Conservation (phyloP, 1,140 invertebrate genomes). For the Drosophila kanapiae region DNA sequence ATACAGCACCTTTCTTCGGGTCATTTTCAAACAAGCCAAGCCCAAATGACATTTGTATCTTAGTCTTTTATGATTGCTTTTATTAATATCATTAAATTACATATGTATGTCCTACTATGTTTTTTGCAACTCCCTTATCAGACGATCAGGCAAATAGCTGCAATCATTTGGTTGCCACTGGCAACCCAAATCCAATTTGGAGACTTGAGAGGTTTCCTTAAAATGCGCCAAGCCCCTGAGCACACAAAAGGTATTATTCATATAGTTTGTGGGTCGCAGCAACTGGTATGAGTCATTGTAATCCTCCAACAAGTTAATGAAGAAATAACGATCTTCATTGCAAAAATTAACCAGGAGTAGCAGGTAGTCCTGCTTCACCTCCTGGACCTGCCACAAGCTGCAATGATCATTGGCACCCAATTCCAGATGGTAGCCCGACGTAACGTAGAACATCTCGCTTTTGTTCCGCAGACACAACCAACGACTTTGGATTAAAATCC, state of each 20-base stretch:
- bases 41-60: too few relatives aligned
- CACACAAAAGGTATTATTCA: constrained; percentile 26
- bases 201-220: neutral
- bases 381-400: constrained; percentile 46
- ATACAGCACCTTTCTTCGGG: too few relatives aligned
- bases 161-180: constrained; percentile 60
- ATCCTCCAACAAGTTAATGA: constrained; percentile 24
- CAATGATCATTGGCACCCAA: constrained; percentile 58
- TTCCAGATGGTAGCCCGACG: constrained; percentile 18
- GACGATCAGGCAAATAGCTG: constrained; percentile 21
- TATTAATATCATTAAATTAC: neutral
- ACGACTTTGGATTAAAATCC: constrained; percentile 22
- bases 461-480: constrained; percentile 55
- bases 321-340: constrained; percentile 28
- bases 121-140: too few relatives aligned
- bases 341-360: constrained; percentile 51
- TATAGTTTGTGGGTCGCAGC: constrained; percentile 4
- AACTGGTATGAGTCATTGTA: neutral
- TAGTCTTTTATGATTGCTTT: neutral
- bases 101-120: neutral
- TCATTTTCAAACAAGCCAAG: too few relatives aligned
- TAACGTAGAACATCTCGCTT: constrained; percentile 34
- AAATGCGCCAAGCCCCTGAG: constrained; percentile 1
- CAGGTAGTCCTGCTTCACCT: neutral
- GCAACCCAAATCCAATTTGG: constrained; percentile 4